Percentiles rank a stretch among this genome's conserved stretches.
Conservation (phyloP, 2,113 vertebrate species). For the Mirounga angustirostris region DNA sequence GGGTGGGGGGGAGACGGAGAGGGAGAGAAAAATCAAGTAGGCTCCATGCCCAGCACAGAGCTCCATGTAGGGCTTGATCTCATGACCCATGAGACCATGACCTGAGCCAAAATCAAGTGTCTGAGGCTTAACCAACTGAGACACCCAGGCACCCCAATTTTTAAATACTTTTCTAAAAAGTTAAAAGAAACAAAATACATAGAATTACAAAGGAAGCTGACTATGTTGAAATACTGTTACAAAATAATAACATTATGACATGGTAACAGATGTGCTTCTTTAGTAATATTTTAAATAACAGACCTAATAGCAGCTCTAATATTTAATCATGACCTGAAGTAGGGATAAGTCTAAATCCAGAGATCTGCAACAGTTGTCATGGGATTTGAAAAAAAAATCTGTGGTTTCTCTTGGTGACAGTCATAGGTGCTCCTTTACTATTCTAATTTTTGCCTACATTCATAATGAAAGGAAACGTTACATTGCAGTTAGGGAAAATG, state of each 20-base stretch:
- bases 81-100: not conserved
- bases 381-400: not conserved
- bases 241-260: not conserved
- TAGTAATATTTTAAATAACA: not conserved
- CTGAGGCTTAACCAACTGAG: not conserved
- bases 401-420: not conserved
- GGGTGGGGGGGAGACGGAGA: not conserved
- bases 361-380: not conserved
- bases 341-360: not conserved
- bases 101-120: not conserved
- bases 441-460: not conserved
- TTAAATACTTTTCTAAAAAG: not conserved
- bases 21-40: not conserved
- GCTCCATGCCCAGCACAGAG: not conserved
- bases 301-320: not conserved
- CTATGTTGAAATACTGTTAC: not conserved
- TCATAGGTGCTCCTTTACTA: not conserved
- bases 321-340: not conserved
- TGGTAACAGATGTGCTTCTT: not conserved
- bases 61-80: not conserved
- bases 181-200: not conserved
- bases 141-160: not conserved
- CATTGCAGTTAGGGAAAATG: not conserved
- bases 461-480: not conserved
- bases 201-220: not conserved